phyloP scores from a whole-genome alignment of 2,888 invertebrate species.

The Epistrophe eligans region DNA sequence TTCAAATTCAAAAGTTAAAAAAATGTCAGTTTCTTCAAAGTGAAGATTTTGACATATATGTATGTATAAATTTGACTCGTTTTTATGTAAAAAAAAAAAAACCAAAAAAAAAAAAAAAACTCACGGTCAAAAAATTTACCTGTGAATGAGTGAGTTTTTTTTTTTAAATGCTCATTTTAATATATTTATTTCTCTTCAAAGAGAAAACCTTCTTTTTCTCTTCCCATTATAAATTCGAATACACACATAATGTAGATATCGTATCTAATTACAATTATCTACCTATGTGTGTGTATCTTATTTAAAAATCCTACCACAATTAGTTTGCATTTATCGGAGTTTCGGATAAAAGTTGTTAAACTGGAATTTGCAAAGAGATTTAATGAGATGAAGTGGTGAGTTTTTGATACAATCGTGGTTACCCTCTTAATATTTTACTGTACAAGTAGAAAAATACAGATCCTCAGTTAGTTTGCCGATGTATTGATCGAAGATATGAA shows the following conservation, averaged over 20 bases:
- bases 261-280: not conserved
- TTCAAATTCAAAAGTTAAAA: too few species aligned
- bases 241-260: not conserved
- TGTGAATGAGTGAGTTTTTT: not conserved
- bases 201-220: not conserved
- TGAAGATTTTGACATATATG: too few species aligned
- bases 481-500: too few species aligned
- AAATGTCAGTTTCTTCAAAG: too few species aligned
- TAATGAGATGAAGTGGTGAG: not conserved
- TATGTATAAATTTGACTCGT: too few species aligned
- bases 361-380: not conserved
- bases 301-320: not conserved
- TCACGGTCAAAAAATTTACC: not conserved
- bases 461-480: too few species aligned
- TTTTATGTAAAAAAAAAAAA: too few species aligned
- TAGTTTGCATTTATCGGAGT: not conserved
- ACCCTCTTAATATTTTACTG: not conserved
- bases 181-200: too few species aligned
- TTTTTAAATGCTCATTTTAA: too few species aligned
- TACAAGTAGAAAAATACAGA: not conserved
- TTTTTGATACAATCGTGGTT: not conserved
- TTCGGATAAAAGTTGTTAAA: not conserved
- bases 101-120: too few species aligned
- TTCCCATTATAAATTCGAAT: not conserved
- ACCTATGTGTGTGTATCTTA: not conserved